Conservation (phyloP, 1,140 invertebrate species). For the Tetramorium simillimum region DNA sequence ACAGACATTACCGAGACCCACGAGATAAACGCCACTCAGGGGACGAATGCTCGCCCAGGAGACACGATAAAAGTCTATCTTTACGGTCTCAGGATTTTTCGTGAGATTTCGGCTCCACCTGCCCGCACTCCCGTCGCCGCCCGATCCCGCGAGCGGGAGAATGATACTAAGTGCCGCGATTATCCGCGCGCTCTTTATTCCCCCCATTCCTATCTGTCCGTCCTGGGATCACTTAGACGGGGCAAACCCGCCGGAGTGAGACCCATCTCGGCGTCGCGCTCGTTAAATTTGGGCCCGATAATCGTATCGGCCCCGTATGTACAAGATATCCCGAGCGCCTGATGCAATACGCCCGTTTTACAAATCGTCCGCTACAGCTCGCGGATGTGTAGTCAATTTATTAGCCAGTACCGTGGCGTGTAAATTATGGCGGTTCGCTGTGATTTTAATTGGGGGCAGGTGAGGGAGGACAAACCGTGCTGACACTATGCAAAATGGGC, state of each 20-base stretch:
- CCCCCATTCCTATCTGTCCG: slow-evolving; percentile 22
- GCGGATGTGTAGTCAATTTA: slow-evolving; percentile 43
- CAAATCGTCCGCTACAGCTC: slow-evolving; percentile 59
- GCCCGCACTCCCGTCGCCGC: slow-evolving; percentile 54
- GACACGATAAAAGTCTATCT: slow-evolving; percentile 73
- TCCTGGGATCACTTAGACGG: slow-evolving; percentile 53
- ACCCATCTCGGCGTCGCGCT: slow-evolving; percentile 9
- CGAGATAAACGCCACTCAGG: slow-evolving; percentile 77
- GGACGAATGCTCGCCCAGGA: slow-evolving; percentile 76
- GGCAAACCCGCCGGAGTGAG: background rate
- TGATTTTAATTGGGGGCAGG: slow-evolving; percentile 43
- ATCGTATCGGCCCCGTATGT: slow-evolving; percentile 59
- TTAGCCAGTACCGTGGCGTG: slow-evolving; percentile 28
- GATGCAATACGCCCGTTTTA: slow-evolving; percentile 41
- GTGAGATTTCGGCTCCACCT: slow-evolving; percentile 64
- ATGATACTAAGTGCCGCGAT: slow-evolving; percentile 69
- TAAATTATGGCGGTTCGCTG: slow-evolving; percentile 9
- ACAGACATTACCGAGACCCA: slow-evolving; percentile 73
- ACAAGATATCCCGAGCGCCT: slow-evolving; percentile 16
- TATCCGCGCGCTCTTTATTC: slow-evolving; percentile 63
- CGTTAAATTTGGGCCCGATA: slow-evolving; percentile 54
- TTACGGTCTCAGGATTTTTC: slow-evolving; percentile 42
- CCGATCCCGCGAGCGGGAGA: slow-evolving; percentile 19
- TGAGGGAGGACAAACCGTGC: background rate
- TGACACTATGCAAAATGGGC: slow-evolving; percentile 15